phyloP scores from a whole-genome alignment of 2,888 invertebrate genomes.

The Malthinus flaveolus region DNA sequence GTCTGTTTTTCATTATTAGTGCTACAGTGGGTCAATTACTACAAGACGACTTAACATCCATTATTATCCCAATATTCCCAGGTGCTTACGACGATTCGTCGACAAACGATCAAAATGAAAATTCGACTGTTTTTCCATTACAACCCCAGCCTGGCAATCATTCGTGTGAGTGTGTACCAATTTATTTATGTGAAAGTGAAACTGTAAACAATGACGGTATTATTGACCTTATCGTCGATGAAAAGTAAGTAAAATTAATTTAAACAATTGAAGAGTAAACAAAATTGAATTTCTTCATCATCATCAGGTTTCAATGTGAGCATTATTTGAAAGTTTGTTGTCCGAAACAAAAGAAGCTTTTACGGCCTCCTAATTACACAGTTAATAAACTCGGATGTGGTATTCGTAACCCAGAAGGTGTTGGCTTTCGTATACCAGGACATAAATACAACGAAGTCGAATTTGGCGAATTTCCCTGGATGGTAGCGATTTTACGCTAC shows the following conservation, averaged over 20 bases:
- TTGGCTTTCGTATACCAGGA: constrained; percentile 70
- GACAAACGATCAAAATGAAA: neutral
- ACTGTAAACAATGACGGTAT: neutral
- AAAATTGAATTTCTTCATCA: too few species aligned
- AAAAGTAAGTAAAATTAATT: too few species aligned
- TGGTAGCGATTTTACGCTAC: constrained; percentile 67
- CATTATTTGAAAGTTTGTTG: too few species aligned
- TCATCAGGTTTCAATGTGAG: too few species aligned
- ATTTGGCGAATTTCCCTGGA: constrained; percentile 84
- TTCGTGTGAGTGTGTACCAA: neutral
- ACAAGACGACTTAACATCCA: constrained; percentile 37
- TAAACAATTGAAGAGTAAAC: too few species aligned
- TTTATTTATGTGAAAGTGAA: neutral
- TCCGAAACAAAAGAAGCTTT: too few species aligned
- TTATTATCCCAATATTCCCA: neutral
- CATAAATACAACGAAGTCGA: constrained; percentile 68
- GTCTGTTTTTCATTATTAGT: constrained; percentile 61
- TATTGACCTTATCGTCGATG: too few species aligned
- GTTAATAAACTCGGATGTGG: constrained; percentile 63
- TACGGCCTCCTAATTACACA: too few species aligned
- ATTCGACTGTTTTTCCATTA: neutral
- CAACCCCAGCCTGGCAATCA: neutral
- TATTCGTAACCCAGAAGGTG: constrained; percentile 69
- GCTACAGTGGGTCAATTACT: constrained; percentile 38
- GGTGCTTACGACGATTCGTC: neutral